Evolutionary conservation across 1,140 invertebrate species (phyloP), one percentile per base, ranked within the genome.

Genomic region (Atta texana): DNA sequence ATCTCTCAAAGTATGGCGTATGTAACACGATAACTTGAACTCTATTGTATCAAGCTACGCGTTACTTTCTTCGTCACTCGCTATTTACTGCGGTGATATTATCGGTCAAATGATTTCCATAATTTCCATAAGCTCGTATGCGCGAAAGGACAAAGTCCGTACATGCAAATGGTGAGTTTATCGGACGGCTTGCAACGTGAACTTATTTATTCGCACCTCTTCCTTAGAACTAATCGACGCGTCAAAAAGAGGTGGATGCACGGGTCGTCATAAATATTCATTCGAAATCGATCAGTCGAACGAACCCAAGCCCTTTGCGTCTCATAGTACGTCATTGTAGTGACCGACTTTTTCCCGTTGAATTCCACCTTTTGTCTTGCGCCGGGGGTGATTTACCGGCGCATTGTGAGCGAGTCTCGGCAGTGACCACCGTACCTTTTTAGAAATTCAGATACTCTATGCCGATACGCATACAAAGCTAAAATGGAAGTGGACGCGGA

Each of bases 241-340:
- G 71, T 68, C 74, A 78, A 21, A 78, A 78, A 78, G 49, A 66
- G 82, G 31, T 10, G 34, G 31, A n/a, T 16, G 49, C 69, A 49
- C 39, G 14, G 66, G 21, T 21, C 39, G 72, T 87, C 49, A 71
- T 87, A 87, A 87, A 87, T 87, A 87, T 87, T 87, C 86, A 87
- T 85, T 61, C 53, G 59, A 24, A 21, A 87, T 87, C 86, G 86
- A 87, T 85, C 80, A 72, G 66, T 84, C 49, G 64, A 51, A 39
- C 49, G 28, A 21, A 57, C 24, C 64, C 51, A 34, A 53, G 76
- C 53, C 64, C 51, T 66, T 80, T 68, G 85, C 76, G 49, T 10
- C 66, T 64, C 64, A 69, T 51, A 80, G 51, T 31, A 61, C 49
- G 64, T 86, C 61, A 57, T 68, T 49, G 64, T 34, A 86, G 75